Evolutionary conservation across 2,797 vertebrate species (phyloP), one percentile per base, ranked within the genome.

Genomic region (Epinephelus awoara): DNA sequence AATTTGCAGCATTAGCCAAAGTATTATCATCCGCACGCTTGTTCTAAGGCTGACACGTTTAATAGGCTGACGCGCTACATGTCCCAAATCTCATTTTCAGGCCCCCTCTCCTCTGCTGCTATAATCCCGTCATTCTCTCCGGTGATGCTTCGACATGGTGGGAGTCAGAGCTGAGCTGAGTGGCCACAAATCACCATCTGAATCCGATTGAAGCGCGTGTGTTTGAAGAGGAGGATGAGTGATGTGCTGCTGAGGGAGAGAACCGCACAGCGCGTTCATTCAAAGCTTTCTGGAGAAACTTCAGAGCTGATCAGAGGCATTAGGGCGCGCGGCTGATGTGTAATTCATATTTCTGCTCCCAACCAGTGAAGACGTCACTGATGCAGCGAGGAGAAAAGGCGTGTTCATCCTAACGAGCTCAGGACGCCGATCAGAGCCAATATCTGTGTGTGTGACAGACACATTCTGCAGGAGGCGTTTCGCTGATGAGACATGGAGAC

Each of bases 231-330:
- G 34, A 38, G 23, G 81, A 71, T 75, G 89, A 87, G 17, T 86
- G 89, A 86, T 85, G 58, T 70, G 77, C 80, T 67, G 88, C 77
- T 86, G 82, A 66, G 50, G 56, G 44, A 68, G 66, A 84, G 70
- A 83, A 67, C 82, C 79, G 77, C 84, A 66, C 61, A 46, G 70
- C 10, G 76, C 61, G 54, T 72, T 85, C 84, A 79, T 63, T 84
- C 82, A 63, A 72, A 78, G 82, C 85, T 77, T 81, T 85, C 82
- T 84, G 87, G 77, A 82, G 75, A 62, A 90, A 90, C 89, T 89
- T 91, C 85, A 87, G 71, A 85, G 67, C 71, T 75, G 80, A 85
- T 82, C 69, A 58, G 57, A 73, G 79, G 66, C 44, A 34, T 77
- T 47, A 34, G 71, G 40, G 67, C 61, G 71, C 3, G 75, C 68